Base-by-base conservation (phyloP, 2,113 vertebrate species). In the Mobula hypostoma region DNA sequence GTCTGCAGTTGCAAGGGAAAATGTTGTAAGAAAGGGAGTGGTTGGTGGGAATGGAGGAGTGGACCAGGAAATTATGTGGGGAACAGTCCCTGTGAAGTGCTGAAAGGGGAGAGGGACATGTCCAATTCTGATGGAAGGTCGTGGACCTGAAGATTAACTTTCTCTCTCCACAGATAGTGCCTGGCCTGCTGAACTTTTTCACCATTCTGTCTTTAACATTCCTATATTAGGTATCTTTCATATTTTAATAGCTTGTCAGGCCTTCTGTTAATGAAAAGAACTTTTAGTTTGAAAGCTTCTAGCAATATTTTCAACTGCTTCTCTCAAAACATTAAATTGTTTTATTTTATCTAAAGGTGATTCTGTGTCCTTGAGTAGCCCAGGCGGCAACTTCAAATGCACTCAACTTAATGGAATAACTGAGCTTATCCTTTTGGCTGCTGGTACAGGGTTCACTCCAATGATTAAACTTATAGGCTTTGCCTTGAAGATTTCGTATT, bases 401-500 rank as follows among this genome's bases (percentile, higher is more conserved):
- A 96, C 96, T 0, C 96, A 96, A 91, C 95, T 98, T 82, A 96
- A 97, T 94, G 96, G 96, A 95, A 95, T 97, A 95, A 98, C 98
- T 95, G 96, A 98, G 94, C 97, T 99, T 58, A 97, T 97, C 97
- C 95, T 99, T 56, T 88, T 99, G 95, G 98, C 98, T 94, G 99
- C 98, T 56, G 98, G 99, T 92, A 99, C 98, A 58, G 99, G 99
- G 87, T 98, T 99, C 95, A 99, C 98, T 19, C 98, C 99, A 90
- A 99, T 99, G 98, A 96, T 98, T 95, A 98, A 98, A 15, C 95
- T 99, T 68, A 95, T 99, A 94, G 95, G 88, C 92, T 95, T 96
- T 48, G 96, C 97, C 94, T 96, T 98, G 27, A 96, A 96, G 94
- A 79, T 96, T 14, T 94, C 94, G 63, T 96, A 68, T 85, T 96